Percentiles rank a stretch among this genome's conserved stretches.
Conservation (phyloP, 2,888 invertebrate genomes). For the Nomada flava region DNA sequence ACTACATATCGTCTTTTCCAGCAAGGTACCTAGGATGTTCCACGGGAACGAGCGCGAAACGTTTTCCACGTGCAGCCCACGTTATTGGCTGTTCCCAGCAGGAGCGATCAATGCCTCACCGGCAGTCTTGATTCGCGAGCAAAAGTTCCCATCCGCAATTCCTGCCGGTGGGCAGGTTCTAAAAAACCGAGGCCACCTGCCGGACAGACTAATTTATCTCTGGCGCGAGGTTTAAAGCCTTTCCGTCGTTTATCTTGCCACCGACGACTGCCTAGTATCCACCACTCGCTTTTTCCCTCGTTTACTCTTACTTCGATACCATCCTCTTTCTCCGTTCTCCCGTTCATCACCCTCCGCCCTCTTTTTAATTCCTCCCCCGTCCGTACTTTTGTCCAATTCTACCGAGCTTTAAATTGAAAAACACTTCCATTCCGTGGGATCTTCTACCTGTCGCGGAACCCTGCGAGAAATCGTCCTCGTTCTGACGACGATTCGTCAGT, state of each 20-base stretch:
- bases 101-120: constrained; percentile 46
- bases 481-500: constrained; percentile 28
- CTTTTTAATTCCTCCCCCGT: constrained; percentile 25
- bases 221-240: constrained; percentile 70
- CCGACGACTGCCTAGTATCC: constrained; percentile 66
- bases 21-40: neutral
- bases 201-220: constrained; percentile 77
- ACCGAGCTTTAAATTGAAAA: constrained; percentile 71
- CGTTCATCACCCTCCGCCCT: neutral
- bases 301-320: constrained; percentile 40
- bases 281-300: constrained; percentile 60
- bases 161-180: constrained; percentile 62
- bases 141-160: constrained; percentile 63
- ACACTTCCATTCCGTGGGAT: constrained; percentile 56
- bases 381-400: constrained; percentile 32
- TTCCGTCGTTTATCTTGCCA: constrained; percentile 75
- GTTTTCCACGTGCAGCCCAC: constrained; percentile 15
- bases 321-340: constrained; percentile 18
- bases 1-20: neutral
- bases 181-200: constrained; percentile 70
- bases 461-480: constrained; percentile 46
- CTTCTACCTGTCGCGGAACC: constrained; percentile 2
- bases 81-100: constrained; percentile 3
- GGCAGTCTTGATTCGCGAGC: constrained; percentile 60
- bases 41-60: constrained; percentile 1